Percentiles rank a stretch among this genome's conserved stretches.
Evolutionary conservation across 2,797 vertebrate species (phyloP).

Genomic region (Atherinosoma microstoma): DNA sequence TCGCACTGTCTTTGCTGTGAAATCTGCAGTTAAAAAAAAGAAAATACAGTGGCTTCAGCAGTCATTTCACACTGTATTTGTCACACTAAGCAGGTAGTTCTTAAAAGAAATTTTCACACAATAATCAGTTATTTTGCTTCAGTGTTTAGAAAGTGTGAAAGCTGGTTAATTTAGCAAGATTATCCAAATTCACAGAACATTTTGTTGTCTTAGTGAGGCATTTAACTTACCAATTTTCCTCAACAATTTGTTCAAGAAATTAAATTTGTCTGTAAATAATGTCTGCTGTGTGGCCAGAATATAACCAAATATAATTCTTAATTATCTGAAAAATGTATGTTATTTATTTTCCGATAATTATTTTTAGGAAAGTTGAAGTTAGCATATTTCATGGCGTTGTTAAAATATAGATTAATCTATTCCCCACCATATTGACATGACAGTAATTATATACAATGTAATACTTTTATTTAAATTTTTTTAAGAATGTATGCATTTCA

Average conservation of each 20-base stretch:
- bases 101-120: conserved; percentile 33
- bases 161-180: conserved; percentile 1
- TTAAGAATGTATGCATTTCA: not conserved
- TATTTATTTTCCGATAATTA: not conserved
- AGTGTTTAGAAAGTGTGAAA: conserved; percentile 7
- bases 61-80: conserved; percentile 43
- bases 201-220: not conserved
- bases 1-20: conserved; percentile 53
- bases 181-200: not conserved
- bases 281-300: not conserved
- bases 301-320: not conserved
- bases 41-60: conserved; percentile 23
- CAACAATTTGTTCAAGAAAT: not conserved
- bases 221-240: not conserved
- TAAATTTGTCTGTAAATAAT: not conserved
- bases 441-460: not conserved
- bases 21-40: conserved; percentile 59
- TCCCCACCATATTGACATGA: not conserved
- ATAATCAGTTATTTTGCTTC: conserved; percentile 32
- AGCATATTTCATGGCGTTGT: not conserved
- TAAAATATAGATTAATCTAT: not conserved
- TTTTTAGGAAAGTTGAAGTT: not conserved
- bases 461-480: not conserved
- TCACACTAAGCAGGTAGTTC: conserved; percentile 26
- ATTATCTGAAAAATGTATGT: not conserved